A percentile compares a stretch with the other conserved stretches of the same genome.
These are phyloP conservation scores for Zingel zingel DNA, from an alignment of 2,113 vertebrate species.

Conservation along the genomic window DNA sequence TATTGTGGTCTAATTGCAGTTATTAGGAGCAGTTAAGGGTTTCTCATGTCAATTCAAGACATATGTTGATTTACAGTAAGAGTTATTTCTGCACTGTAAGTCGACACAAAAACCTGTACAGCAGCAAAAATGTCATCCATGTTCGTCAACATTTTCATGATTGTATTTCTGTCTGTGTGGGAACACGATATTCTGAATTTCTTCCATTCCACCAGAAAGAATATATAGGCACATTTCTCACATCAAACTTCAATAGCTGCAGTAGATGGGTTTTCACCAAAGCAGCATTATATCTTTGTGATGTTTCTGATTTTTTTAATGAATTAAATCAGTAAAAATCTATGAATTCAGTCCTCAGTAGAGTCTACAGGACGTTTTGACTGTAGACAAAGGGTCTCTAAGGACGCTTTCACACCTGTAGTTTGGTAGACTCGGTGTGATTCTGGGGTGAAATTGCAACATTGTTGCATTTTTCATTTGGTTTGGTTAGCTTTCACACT, in stretches of 20 bases:
- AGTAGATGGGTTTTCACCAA: neutral
- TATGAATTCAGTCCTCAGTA: neutral
- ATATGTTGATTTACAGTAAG: neutral
- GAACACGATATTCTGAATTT: neutral
- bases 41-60: neutral
- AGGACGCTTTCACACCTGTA: no score
- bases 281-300: neutral
- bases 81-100: neutral
- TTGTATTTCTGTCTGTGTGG: neutral
- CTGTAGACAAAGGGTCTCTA: neutral
- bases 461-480: no score
- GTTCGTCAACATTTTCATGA: neutral
- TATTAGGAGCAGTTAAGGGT: neutral
- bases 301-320: neutral
- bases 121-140: neutral
- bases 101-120: neutral
- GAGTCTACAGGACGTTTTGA: neutral
- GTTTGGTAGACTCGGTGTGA: no score
- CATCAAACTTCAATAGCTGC: neutral
- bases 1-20: neutral
- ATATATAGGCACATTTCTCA: neutral
- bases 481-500: no score
- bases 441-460: no score
- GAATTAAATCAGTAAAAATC: neutral
- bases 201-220: neutral